Conservation (phyloP, 2,797 vertebrate species). For the Setipinna tenuifilis region DNA sequence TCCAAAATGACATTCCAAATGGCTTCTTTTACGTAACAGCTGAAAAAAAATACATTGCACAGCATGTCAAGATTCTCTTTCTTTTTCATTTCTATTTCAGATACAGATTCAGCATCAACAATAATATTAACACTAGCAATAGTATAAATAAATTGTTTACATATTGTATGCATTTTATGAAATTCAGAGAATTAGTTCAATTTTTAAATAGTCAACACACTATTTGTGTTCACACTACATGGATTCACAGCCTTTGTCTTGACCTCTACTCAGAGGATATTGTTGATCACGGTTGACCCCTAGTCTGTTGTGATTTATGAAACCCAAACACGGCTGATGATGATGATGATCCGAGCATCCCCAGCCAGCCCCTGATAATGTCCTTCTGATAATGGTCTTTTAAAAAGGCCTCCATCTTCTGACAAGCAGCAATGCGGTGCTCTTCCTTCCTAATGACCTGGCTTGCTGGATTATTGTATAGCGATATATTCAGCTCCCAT, state of each 20-base stretch:
- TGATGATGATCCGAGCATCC: not conserved
- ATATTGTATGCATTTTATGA: no score
- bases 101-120: no score
- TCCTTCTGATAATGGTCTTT: conserved; percentile 5
- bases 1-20: not conserved
- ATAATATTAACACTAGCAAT: no score
- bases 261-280: not conserved
- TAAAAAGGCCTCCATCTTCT: not conserved
- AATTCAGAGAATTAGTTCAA: no score
- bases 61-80: no score
- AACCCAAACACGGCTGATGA: not conserved
- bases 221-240: no score
- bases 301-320: not conserved
- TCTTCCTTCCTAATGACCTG: not conserved
- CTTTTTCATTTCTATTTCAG: no score
- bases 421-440: not conserved
- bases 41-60: not conserved
- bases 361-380: not conserved
- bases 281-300: not conserved
- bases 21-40: not conserved
- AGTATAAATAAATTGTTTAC: no score
- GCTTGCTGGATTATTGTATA: not conserved
- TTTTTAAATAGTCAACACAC: no score
- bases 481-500: no score
- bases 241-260: no score